Base-by-base conservation (phyloP, 2,797 vertebrate genomes). In the Paedocypris micromegethes region DNA sequence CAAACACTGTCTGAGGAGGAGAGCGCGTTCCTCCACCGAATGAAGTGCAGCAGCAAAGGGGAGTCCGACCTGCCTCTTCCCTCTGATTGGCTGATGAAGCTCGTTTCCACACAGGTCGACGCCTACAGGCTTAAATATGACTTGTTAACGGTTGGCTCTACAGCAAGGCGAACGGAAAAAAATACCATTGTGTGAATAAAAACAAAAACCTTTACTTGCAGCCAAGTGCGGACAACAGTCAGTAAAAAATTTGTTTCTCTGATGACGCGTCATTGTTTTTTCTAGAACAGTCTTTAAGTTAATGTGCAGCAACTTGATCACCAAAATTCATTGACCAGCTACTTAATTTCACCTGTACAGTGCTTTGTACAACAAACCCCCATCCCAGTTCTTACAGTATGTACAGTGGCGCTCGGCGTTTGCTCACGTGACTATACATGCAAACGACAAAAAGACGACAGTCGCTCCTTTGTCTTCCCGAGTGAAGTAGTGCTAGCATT, bases 401-500 rank as follows among this genome's bases (percentile, higher is more conserved):
- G 80, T 91, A 91, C 90, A 90, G 73, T 46, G 57, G 38, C 79
- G 76, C 5, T 57, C 38, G 5, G 54, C 49, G 9, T 51, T 55
- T 6, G 39, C 55, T 52, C 79, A 43, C 49, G 58, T 60, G 80
- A 69, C 76, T 80, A 78, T 82, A 84, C 77, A 82, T 77, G 51
- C 63, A 77, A 75, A 75, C 74, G 58, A 73, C 49, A 59, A 50
- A 63, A 64, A 58, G 56, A 7, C 4, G 23, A n/a, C 47, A 43
- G 23, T 23, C 49, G 44, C 64, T 63, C 39, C 8, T 61, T 57
- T 60, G 73, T 79, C 72, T 54, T 75, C 43, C 64, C 87, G 87
- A 92, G 91, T 91, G 92, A 92, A 96, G 94, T 92, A 95, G 93
- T 94, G 92, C 92, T 89, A 86, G 81, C 74, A 66, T 79, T 79